Conservation (phyloP, 2,888 invertebrate genomes). For the Matsumyia berberina region DNA sequence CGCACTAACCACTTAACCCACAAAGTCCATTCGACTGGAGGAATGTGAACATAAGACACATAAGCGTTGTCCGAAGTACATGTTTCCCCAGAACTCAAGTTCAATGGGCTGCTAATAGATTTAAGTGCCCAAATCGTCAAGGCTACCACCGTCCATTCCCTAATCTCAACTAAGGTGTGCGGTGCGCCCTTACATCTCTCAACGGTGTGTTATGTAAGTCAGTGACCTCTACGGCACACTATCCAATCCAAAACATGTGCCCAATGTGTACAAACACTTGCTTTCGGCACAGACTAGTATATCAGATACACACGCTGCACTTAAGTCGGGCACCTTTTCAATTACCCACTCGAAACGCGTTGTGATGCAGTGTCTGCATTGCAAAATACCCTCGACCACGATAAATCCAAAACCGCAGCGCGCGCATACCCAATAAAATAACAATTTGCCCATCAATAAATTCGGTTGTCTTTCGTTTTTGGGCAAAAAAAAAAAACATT, state of each 20-base stretch:
- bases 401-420: conserved; percentile 38
- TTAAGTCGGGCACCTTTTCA: conserved; percentile 8
- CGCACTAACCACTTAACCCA: too few species aligned
- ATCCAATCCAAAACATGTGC: conserved; percentile 21
- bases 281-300: conserved; percentile 1
- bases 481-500: conserved; percentile 57
- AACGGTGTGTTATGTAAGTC: conserved; percentile 31
- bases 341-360: not conserved
- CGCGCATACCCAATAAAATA: conserved; percentile 56
- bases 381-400: conserved; percentile 36
- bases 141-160: not conserved
- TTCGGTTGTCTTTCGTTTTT: conserved; percentile 35
- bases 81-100: too few species aligned
- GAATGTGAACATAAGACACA: too few species aligned
- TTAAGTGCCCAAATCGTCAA: not conserved
- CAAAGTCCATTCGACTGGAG: too few species aligned
- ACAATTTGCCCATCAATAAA: conserved; percentile 73
- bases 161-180: not conserved
- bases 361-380: conserved; percentile 35
- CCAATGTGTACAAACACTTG: conserved; percentile 44
- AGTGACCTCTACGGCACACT: conserved; percentile 32
- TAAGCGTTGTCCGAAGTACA: too few species aligned
- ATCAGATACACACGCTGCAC: conserved; percentile 18
- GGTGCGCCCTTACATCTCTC: conserved; percentile 6
- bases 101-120: too few species aligned